A percentile compares a stretch with the other conserved stretches of the same genome.
Conservation (phyloP, 2,797 vertebrate species). For the Acestrorhynchus altus region DNA sequence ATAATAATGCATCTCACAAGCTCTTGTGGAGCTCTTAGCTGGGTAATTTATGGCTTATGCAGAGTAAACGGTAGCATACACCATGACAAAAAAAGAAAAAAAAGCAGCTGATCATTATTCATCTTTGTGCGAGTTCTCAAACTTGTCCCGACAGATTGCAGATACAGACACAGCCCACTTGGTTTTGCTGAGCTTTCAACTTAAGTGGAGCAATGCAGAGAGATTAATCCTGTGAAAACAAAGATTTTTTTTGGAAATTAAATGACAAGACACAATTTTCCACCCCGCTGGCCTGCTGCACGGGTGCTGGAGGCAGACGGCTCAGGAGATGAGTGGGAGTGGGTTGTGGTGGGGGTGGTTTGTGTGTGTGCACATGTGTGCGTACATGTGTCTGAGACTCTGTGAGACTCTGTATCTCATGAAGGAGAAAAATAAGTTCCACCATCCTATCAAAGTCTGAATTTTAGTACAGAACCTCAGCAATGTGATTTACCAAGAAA, state of each 20-base stretch:
- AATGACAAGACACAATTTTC: slow-evolving; percentile 97
- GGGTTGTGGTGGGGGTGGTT: slow-evolving; percentile 70
- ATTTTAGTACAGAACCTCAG: neutral
- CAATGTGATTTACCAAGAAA: neutral
- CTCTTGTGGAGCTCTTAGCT: slow-evolving; percentile 34
- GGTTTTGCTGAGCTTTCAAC: slow-evolving; percentile 92
- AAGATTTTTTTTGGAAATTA: slow-evolving; percentile 87
- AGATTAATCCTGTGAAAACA: slow-evolving; percentile 96
- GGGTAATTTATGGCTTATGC: slow-evolving; percentile 63
- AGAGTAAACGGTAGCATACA: slow-evolving; percentile 69
- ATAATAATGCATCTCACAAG: slow-evolving; percentile 53
- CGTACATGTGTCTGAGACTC: slow-evolving; percentile 8
- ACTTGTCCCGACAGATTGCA: slow-evolving; percentile 68
- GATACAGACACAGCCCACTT: slow-evolving; percentile 72
- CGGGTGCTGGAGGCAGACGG: slow-evolving; percentile 78
- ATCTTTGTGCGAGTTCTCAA: slow-evolving; percentile 70
- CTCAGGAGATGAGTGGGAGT: slow-evolving; percentile 61
- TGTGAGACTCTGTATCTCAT: neutral
- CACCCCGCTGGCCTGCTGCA: slow-evolving; percentile 88
- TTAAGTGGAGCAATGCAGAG: slow-evolving; percentile 91
- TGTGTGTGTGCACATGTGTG: slow-evolving; percentile 24
- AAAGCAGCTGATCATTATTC: slow-evolving; percentile 84
- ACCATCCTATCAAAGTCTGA: neutral
- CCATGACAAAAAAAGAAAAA: slow-evolving; percentile 66
- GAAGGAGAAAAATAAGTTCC: slow-evolving; percentile 25